phyloP scores from a whole-genome alignment of 2,797 vertebrate species.

The Acanthiza pusilla region DNA sequence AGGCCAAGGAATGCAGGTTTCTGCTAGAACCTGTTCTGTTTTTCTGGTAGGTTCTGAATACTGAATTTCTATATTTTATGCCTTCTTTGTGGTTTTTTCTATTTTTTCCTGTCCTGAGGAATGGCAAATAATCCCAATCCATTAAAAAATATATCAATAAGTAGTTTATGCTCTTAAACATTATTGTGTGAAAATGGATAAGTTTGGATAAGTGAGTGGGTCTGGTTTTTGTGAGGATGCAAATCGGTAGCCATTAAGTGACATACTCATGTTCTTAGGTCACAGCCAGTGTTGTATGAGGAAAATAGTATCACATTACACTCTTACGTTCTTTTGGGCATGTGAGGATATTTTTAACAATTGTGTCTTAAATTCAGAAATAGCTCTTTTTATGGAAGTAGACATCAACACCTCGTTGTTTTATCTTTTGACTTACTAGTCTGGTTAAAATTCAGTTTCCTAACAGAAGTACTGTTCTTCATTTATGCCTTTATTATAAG shows the following conservation, averaged over 20 bases:
- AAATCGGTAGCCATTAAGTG: background rate
- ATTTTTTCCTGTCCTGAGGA: background rate
- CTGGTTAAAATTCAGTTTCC: background rate
- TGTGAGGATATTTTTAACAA: background rate
- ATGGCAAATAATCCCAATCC: background rate
- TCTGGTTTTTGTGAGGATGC: background rate
- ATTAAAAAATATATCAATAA: background rate
- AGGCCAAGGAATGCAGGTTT: background rate
- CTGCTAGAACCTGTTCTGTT: background rate
- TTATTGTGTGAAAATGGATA: background rate
- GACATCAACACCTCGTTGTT: background rate
- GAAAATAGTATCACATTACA: background rate
- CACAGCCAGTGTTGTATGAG: background rate
- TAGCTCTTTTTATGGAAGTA: background rate
- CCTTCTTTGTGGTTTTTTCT: background rate
- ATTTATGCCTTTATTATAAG: background rate
- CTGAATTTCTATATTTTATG: background rate
- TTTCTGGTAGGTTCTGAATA: background rate
- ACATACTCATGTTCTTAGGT: background rate
- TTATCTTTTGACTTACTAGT: background rate
- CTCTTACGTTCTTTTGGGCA: background rate
- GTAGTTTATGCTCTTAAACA: background rate
- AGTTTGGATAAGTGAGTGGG: background rate
- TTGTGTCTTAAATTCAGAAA: background rate
- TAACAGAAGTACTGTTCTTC: background rate